Evolutionary conservation across 2,113 vertebrate genomes (phyloP).

Genomic region (Porphyrio hochstetteri): DNA sequence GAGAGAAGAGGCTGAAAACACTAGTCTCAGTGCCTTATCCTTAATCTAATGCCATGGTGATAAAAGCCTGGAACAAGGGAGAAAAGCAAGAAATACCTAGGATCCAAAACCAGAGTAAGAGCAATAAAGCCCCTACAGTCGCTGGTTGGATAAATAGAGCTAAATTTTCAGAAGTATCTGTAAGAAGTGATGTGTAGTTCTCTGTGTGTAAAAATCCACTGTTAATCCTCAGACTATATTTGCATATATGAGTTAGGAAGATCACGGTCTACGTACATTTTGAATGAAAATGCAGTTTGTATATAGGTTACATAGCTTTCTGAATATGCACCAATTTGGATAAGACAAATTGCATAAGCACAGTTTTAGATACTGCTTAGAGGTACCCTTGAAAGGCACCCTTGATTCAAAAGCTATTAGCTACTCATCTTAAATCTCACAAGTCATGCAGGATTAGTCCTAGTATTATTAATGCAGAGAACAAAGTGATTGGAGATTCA

Average conservation of each 20-base stretch:
- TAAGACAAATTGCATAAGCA: constrained; percentile 63
- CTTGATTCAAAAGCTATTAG: constrained; percentile 74
- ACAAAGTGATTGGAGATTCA: constrained; percentile 73
- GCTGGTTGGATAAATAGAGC: neutral
- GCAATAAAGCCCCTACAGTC: neutral
- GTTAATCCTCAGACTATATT: constrained; percentile 52
- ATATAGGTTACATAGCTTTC: constrained; percentile 45
- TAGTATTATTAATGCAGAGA: constrained; percentile 73
- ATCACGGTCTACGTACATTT: neutral
- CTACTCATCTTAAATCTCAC: constrained; percentile 71
- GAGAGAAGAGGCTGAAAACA: neutral
- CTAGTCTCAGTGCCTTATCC: neutral
- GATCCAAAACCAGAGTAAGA: neutral
- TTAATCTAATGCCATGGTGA: neutral
- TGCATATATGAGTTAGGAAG: constrained; percentile 40
- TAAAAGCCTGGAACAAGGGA: neutral
- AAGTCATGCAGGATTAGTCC: constrained; percentile 74
- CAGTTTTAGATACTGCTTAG: constrained; percentile 56
- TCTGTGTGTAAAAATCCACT: neutral
- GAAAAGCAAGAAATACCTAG: neutral
- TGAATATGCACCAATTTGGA: constrained; percentile 59
- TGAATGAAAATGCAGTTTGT: constrained; percentile 50
- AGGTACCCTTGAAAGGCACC: constrained; percentile 62
- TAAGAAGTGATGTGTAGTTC: neutral
- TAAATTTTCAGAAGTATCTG: constrained; percentile 1